A percentile compares a stretch with the other conserved stretches of the same genome.
These are phyloP conservation scores for Lamellibrachia columna DNA, from an alignment of 2,888 invertebrate genomes.

Conservation along the genomic window DNA sequence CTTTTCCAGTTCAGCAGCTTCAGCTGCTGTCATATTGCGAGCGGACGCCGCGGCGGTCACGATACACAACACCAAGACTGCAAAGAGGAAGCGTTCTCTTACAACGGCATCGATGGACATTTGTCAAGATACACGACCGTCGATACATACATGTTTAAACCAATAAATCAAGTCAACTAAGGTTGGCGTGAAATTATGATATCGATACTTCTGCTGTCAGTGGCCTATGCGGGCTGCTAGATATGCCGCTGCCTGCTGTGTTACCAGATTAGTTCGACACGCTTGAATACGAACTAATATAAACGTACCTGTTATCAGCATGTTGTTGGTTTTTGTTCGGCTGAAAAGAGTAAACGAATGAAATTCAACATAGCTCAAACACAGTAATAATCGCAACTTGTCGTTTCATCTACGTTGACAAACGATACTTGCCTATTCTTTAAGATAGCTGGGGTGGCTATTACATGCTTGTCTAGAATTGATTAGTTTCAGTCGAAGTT, in stretches of 20 bases:
- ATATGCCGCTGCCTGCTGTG: too few relatives aligned
- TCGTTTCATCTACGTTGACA: background rate
- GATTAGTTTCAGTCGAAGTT: too few relatives aligned
- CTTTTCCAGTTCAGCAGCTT: background rate
- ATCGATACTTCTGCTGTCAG: background rate
- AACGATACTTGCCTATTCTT: too few relatives aligned
- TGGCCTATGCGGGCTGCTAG: background rate
- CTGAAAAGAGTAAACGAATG: background rate
- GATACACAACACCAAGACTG: background rate
- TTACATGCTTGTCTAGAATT: too few relatives aligned
- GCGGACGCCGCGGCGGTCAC: background rate
- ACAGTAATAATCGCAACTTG: background rate
- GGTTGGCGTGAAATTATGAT: background rate
- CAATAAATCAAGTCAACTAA: background rate
- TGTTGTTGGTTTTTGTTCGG: background rate
- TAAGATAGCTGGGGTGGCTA: too few relatives aligned
- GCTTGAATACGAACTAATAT: background rate
- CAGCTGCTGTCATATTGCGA: background rate
- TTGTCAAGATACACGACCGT: background rate
- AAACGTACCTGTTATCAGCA: conserved; percentile 11
- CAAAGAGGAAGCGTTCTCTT: background rate
- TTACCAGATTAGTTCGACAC: background rate
- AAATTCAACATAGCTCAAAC: background rate
- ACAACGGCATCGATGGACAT: background rate
- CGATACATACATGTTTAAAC: background rate